Conservation (phyloP, 2,888 invertebrate species). For the Nemurella pictetii region DNA sequence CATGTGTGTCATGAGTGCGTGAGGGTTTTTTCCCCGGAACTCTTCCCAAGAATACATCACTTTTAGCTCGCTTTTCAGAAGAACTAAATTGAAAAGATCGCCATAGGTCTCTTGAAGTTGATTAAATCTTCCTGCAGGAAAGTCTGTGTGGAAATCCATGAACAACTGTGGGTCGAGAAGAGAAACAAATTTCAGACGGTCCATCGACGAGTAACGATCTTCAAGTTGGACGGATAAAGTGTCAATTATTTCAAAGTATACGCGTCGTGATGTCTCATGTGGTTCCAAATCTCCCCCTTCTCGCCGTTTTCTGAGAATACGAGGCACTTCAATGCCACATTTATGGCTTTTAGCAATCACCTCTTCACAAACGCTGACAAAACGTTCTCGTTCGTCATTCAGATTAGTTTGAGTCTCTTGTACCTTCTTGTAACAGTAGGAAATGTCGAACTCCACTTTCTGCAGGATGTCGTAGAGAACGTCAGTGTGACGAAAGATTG, state of each 20-base stretch:
- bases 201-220: background rate
- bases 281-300: background rate
- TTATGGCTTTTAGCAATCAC: background rate
- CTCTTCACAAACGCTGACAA: background rate
- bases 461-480: slow-evolving; percentile 13
- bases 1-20: background rate
- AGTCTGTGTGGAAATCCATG: background rate
- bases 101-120: background rate
- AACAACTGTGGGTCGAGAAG: background rate
- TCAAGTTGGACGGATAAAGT: background rate
- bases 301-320: background rate
- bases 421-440: slow-evolving; percentile 1
- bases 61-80: background rate
- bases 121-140: background rate
- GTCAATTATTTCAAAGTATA: slow-evolving; percentile 18
- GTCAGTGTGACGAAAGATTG: background rate
- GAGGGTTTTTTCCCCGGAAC: background rate
- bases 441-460: background rate
- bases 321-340: background rate
- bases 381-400: background rate
- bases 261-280: background rate
- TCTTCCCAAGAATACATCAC: background rate
- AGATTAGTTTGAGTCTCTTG: background rate
- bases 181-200: background rate
- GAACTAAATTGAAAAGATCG: background rate